These are phyloP conservation scores for Prietella phreatophila DNA, from an alignment of 2,113 vertebrate species.

Conservation along the genomic window DNA sequence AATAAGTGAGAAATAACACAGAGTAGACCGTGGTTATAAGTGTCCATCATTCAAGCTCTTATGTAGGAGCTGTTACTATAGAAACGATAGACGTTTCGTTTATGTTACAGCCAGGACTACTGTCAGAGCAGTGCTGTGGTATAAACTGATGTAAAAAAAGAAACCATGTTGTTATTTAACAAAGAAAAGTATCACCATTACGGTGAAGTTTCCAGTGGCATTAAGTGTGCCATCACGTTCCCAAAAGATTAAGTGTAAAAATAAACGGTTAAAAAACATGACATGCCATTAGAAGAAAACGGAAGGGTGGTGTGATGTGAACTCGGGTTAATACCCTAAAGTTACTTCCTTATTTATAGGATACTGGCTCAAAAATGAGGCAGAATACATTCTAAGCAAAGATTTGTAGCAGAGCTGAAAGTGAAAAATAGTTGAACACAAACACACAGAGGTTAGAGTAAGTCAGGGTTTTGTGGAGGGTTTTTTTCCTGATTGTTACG, in stretches of 20 bases:
- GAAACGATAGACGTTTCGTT: background rate
- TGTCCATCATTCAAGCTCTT: background rate
- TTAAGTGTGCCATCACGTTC: background rate
- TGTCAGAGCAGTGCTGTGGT: background rate
- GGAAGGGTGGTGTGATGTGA: background rate
- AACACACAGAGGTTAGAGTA: background rate
- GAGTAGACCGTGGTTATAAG: background rate
- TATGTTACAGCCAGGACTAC: background rate
- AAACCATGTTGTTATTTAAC: background rate
- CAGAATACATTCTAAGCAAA: background rate
- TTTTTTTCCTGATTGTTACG: too few species aligned
- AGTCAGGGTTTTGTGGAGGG: background rate
- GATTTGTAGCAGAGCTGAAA: background rate
- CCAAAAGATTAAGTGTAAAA: background rate
- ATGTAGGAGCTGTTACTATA: background rate
- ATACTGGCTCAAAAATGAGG: background rate
- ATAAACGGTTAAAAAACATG: background rate
- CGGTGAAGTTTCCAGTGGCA: background rate
- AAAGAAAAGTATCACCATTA: background rate
- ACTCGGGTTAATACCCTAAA: background rate
- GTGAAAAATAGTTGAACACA: background rate
- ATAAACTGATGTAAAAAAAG: background rate
- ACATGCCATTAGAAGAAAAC: background rate
- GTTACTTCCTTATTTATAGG: background rate
- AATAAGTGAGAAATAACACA: background rate